phyloP scores from a whole-genome alignment of 2,113 vertebrate genomes.

The Scomber colias region DNA sequence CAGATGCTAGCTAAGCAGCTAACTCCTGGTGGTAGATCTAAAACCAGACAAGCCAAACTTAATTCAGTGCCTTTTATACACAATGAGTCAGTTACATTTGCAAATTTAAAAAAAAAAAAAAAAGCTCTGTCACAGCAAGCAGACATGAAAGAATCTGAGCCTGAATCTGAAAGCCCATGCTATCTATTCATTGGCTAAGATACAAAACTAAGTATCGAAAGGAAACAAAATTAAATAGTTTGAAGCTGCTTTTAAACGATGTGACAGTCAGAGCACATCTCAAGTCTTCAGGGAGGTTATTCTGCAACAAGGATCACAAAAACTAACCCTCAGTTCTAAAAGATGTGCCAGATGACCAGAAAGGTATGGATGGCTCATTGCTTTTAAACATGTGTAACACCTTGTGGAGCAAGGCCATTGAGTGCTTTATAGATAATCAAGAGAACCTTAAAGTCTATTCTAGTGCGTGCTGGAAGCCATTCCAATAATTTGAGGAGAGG shows the following conservation, averaged over 20 bases:
- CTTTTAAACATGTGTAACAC: neutral
- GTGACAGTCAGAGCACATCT: neutral
- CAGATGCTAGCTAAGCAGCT: neutral
- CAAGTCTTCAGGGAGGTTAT: neutral
- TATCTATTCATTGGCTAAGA: neutral
- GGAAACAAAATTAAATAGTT: neutral
- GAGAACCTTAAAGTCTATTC: neutral
- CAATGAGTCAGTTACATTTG: neutral
- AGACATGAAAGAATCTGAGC: neutral
- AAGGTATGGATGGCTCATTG: neutral
- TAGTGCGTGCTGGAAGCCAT: neutral
- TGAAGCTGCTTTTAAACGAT: neutral
- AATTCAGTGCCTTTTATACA: neutral
- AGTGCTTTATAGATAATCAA: neutral
- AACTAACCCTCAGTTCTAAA: neutral
- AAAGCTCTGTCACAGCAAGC: neutral
- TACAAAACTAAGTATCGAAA: neutral
- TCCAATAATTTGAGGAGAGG: neutral
- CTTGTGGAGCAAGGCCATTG: neutral
- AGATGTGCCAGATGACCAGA: neutral
- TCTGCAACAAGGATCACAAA: neutral
- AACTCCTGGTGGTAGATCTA: neutral
- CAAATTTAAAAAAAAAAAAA: neutral
- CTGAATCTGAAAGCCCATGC: slow-evolving; percentile 9
- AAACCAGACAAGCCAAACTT: neutral